These are phyloP conservation scores for Perca flavescens DNA, from an alignment of 2,113 vertebrate species.

Conservation along the genomic window DNA sequence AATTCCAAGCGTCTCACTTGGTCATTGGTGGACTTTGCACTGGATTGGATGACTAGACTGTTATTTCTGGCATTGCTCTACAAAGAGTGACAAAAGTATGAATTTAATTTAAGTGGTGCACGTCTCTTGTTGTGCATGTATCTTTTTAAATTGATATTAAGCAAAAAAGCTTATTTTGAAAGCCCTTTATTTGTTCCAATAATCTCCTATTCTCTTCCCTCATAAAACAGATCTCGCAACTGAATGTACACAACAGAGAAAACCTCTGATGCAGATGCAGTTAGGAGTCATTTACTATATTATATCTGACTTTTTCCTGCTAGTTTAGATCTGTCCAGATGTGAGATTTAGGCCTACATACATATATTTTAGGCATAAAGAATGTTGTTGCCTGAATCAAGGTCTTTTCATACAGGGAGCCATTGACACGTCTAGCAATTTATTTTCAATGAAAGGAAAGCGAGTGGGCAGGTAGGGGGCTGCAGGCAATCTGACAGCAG, in stretches of 20 bases:
- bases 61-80: background rate
- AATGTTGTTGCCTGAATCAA: background rate
- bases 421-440: too few relatives aligned
- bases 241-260: background rate
- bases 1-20: background rate
- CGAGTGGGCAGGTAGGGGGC: too few relatives aligned
- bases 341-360: background rate
- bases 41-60: background rate
- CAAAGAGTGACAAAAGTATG: background rate
- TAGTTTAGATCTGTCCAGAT: conserved; percentile 11
- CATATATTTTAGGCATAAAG: background rate
- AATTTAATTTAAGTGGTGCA: too few relatives aligned
- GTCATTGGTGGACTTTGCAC: background rate
- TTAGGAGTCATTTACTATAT: background rate
- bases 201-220: background rate
- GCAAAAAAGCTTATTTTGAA: too few relatives aligned
- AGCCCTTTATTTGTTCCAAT: background rate
- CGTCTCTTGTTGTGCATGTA: background rate
- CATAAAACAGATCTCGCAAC: background rate
- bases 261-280: background rate
- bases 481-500: too few relatives aligned
- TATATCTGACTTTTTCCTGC: conserved; percentile 10
- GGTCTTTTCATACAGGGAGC: too few relatives aligned
- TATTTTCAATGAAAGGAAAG: too few relatives aligned
- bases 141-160: too few relatives aligned